Conservation (phyloP, 1,140 invertebrate species). For the Drosophila parabipectinata region DNA sequence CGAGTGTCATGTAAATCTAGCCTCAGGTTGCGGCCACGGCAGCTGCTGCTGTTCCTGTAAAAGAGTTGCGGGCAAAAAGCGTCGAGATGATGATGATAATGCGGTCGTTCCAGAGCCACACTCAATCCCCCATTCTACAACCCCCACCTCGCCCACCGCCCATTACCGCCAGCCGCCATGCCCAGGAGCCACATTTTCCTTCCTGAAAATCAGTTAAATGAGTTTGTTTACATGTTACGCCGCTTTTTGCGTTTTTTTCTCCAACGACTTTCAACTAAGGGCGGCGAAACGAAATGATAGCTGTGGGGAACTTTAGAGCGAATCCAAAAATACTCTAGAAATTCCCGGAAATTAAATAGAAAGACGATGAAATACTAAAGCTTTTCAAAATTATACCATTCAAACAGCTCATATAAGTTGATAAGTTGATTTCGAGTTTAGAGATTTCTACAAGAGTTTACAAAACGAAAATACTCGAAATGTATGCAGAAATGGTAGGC, state of each 20-base stretch:
- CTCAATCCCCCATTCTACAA: constrained; percentile 2
- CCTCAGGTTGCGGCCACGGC: constrained; percentile 60
- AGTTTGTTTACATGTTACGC: constrained; percentile 79
- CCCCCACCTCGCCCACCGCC: constrained; percentile 15
- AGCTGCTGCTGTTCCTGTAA: constrained; percentile 62
- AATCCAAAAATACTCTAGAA: constrained; percentile 9
- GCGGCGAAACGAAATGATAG: constrained; percentile 43
- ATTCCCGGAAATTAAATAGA: not conserved
- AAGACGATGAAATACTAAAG: too few species aligned
- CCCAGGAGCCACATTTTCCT: constrained; percentile 76
- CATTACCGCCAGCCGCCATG: constrained; percentile 38
- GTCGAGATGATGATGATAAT: constrained; percentile 49
- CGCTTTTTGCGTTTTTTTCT: constrained; percentile 28
- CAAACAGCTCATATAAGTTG: too few species aligned
- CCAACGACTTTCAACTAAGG: constrained; percentile 31
- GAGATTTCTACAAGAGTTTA: constrained; percentile 13
- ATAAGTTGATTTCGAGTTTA: not conserved
- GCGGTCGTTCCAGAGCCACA: constrained; percentile 32
- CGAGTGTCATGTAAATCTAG: constrained; percentile 79
- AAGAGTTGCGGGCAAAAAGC: constrained; percentile 65
- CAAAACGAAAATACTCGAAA: constrained; percentile 54
- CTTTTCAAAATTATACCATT: too few species aligned
- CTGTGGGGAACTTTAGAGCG: constrained; percentile 5
- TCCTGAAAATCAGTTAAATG: constrained; percentile 81
- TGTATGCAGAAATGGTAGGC: constrained; percentile 53